Evolutionary conservation across 2,113 vertebrate genomes (phyloP), one percentile per base, ranked within the genome.

Genomic region (Capricornis sumatraensis): DNA sequence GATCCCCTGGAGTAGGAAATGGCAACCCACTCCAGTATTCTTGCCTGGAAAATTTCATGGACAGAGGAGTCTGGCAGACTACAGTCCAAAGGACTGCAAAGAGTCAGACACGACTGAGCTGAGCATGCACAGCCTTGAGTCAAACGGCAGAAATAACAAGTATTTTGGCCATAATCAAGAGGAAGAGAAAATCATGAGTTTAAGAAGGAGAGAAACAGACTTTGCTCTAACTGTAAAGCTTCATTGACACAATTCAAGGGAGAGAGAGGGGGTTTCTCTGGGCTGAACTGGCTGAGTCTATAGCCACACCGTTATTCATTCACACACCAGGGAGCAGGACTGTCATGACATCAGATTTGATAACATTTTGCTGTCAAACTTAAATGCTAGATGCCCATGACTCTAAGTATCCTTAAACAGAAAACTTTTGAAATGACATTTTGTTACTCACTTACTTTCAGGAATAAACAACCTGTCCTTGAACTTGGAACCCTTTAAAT

Each of bases 101-200:
- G 23, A 43, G 6, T 14, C 71, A 7, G 71, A 14, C 40, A 76
- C 1, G 12, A 76, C 23, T 25, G 71, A 76, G 23, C 71, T 27
- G 40, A 43, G 23, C 71, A 27, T 43, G 36, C 23, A 76, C 71
- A 91, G 30, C 57, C 92, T 97, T 52, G 84, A 55, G 45, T 85
- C 86, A 84, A 89, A 30, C 10, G n/a, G 19, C 10, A 91, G 36
- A 84, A 94, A n/a, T 87, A 87, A 58, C 25, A 91, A 96, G 85
- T 94, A 43, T 82, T 97, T 96, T 85, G 28, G 33, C 87, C 9
- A 36, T 53, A 83, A 91, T 81, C 93, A 86, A 94, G 30, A 89
- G 36, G 43, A 94, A 87, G 93, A 95, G 33, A 92, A 14, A 15
- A 40, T 47, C 82, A 28, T 83, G 21, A 83, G 19, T 43, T 93